phyloP scores from a whole-genome alignment of 2,797 vertebrate species.

The Mormyrus proboscirostris region DNA sequence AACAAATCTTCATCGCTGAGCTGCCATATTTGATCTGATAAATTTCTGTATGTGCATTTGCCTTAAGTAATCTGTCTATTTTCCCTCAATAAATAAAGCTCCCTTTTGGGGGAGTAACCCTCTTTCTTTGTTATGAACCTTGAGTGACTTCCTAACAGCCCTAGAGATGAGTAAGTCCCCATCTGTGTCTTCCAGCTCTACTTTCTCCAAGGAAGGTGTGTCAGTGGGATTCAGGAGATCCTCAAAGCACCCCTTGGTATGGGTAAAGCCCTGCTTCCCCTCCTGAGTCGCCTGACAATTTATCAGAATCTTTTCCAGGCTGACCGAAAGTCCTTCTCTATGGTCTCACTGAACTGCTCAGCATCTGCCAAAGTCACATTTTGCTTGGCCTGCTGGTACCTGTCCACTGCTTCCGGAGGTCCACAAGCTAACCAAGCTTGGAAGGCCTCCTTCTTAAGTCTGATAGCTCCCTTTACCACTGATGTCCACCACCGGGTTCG shows the following conservation, averaged over 20 bases:
- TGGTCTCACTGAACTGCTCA: neutral
- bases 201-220: too few species aligned
- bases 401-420: neutral
- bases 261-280: neutral
- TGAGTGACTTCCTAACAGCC: neutral
- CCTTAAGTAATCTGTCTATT: neutral
- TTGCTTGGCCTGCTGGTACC: too few species aligned
- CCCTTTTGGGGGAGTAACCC: neutral
- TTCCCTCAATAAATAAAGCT: neutral
- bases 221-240: too few species aligned
- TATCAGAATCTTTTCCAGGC: neutral
- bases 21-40: neutral
- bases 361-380: too few species aligned
- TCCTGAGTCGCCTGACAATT: neutral
- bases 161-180: neutral
- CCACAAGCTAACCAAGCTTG: neutral
- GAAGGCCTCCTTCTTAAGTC: neutral
- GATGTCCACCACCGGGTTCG: too few species aligned
- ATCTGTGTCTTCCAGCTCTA: too few species aligned
- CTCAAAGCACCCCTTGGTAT: neutral
- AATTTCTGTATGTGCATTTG: neutral
- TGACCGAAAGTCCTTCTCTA: neutral
- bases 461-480: too few species aligned
- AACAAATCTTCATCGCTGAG: neutral
- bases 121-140: neutral